Conservation (phyloP, 1,140 invertebrate species). For the Hermetia illucens region DNA sequence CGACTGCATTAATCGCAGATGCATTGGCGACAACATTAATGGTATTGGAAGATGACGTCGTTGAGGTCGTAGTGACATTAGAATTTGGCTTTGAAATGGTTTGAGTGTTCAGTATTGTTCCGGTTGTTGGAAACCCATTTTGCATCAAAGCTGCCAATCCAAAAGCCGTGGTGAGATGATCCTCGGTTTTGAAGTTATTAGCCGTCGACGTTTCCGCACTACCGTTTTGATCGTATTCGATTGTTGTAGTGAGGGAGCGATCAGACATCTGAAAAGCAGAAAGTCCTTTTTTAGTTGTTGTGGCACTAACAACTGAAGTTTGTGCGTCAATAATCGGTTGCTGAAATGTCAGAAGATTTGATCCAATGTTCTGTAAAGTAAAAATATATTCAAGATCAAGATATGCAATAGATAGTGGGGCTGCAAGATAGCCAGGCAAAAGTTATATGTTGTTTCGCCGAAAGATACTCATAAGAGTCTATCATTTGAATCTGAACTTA, state of each 20-base stretch:
- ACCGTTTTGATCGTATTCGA: slow-evolving; percentile 21
- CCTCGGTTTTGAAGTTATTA: slow-evolving; percentile 42
- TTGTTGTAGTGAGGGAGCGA: slow-evolving; percentile 24
- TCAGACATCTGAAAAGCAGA: slow-evolving; percentile 20
- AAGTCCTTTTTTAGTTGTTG: too few relatives aligned
- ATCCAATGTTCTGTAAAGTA: too few relatives aligned
- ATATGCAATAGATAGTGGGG: too few relatives aligned
- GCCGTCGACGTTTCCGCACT: slow-evolving; percentile 9
- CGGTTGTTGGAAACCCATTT: slow-evolving; percentile 45
- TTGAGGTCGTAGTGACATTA: slow-evolving; percentile 12
- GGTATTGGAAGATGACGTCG: slow-evolving; percentile 7
- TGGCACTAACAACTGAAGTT: too few relatives aligned
- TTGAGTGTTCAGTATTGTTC: slow-evolving; percentile 37
- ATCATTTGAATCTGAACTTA: slow-evolving; percentile 10
- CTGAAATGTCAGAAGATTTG: too few relatives aligned
- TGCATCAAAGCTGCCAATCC: slow-evolving; percentile 55
- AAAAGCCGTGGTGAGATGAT: slow-evolving; percentile 49
- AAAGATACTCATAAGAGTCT: too few relatives aligned
- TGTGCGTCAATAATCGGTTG: too few relatives aligned
- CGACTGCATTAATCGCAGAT: slow-evolving; percentile 22
- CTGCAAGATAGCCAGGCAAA: too few relatives aligned
- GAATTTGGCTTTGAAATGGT: slow-evolving; percentile 25
- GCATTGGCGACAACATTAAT: background rate
- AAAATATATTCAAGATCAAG: too few relatives aligned
- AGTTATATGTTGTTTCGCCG: too few relatives aligned